Evolutionary conservation across 2,888 invertebrate species (phyloP).

Genomic region (Seira ritae): DNA sequence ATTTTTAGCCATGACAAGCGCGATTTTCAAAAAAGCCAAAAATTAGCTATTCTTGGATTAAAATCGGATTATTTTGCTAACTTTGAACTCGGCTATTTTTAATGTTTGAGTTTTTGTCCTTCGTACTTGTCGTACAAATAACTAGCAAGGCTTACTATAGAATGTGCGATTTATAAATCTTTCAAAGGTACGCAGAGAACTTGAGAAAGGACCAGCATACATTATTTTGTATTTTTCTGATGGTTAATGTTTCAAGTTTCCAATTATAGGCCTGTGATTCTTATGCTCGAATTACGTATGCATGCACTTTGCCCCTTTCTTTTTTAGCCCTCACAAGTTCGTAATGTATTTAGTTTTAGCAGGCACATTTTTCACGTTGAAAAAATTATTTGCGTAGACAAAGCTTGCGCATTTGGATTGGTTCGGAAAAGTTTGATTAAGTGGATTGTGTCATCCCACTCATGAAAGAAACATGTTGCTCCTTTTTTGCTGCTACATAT

Average conservation of each 20-base stretch:
- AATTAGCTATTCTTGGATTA: too few relatives aligned
- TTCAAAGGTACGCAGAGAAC: background rate
- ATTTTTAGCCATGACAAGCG: too few relatives aligned
- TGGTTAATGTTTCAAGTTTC: slow-evolving; percentile 21
- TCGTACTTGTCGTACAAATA: too few relatives aligned
- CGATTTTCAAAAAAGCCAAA: too few relatives aligned
- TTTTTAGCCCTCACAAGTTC: background rate
- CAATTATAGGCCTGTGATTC: slow-evolving; percentile 39
- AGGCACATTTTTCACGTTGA: background rate
- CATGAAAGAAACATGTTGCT: slow-evolving; percentile 13
- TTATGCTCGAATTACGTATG: background rate
- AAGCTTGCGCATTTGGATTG: background rate
- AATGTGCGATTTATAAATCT: background rate
- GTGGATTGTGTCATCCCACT: slow-evolving; percentile 52
- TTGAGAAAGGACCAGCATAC: background rate
- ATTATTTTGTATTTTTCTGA: background rate
- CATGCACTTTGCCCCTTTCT: slow-evolving; percentile 1
- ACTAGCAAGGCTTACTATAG: background rate
- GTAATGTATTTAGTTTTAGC: background rate
- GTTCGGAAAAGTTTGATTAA: slow-evolving; percentile 36
- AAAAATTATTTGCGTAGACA: background rate
- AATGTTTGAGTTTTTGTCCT: too few relatives aligned
- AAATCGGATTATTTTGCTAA: too few relatives aligned
- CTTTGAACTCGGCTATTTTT: too few relatives aligned
- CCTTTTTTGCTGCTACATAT: slow-evolving; percentile 29